Evolutionary conservation across 2,888 invertebrate species (phyloP).

Genomic region (Diloba caeruleocephala): DNA sequence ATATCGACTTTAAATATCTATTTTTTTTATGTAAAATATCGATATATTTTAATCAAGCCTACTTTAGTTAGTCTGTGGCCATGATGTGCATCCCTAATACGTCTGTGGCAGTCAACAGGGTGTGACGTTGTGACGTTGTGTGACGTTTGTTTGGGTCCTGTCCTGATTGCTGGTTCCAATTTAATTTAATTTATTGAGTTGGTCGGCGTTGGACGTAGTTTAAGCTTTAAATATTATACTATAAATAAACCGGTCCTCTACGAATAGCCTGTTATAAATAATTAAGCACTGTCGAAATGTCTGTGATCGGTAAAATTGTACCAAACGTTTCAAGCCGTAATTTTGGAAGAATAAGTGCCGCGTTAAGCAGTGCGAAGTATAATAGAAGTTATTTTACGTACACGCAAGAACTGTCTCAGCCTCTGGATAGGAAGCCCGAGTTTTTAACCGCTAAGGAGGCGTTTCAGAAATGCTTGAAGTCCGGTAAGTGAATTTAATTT

Average conservation of each 20-base stretch:
- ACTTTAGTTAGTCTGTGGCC: too few species aligned
- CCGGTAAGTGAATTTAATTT: constrained; percentile 90
- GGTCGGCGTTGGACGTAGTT: constrained; percentile 11
- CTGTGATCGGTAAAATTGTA: constrained; percentile 78
- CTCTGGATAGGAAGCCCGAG: constrained; percentile 92
- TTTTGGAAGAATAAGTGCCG: constrained; percentile 74
- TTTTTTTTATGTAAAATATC: too few species aligned
- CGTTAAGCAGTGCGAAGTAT: constrained; percentile 69
- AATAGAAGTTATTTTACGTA: constrained; percentile 93
- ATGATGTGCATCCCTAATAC: too few species aligned
- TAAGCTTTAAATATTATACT: constrained; percentile 1
- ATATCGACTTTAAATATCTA: too few species aligned
- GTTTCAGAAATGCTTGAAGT: constrained; percentile 92
- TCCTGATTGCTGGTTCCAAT: not conserved
- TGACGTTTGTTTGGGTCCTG: constrained; percentile 10
- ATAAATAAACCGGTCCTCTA: constrained; percentile 8
- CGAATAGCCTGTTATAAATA: not conserved
- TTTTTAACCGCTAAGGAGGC: constrained; percentile 93
- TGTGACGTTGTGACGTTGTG: constrained; percentile 13
- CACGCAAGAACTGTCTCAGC: constrained; percentile 94
- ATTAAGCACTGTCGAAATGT: constrained; percentile 62
- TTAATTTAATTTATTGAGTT: constrained; percentile 11
- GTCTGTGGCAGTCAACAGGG: not conserved
- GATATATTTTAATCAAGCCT: too few species aligned
- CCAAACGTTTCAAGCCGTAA: constrained; percentile 73